Evolutionary conservation across 2,113 vertebrate genomes (phyloP).

Genomic region (Baryphthengus martii): DNA sequence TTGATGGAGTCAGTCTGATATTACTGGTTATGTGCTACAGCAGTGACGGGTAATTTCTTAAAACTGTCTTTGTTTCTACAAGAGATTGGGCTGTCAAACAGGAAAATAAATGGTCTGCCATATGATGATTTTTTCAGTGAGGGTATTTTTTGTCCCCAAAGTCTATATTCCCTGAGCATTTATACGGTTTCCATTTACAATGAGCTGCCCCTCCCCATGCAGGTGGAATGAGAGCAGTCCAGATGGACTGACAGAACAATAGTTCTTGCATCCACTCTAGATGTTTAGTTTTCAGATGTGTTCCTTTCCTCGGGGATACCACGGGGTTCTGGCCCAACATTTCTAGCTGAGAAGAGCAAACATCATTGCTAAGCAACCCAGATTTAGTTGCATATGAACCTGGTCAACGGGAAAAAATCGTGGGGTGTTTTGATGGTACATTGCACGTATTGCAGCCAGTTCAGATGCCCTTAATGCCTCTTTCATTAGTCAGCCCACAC

Average conservation of each 20-base stretch:
- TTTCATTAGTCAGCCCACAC: background rate
- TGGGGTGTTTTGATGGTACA: background rate
- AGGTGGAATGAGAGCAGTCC: background rate
- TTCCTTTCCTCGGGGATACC: background rate
- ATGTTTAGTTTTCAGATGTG: background rate
- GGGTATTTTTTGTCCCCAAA: background rate
- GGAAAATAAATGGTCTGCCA: background rate
- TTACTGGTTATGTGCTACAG: fast-evolving
- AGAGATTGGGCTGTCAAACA: background rate
- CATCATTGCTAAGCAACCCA: background rate
- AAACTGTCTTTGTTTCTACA: background rate
- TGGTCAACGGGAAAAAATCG: background rate
- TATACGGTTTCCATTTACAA: background rate
- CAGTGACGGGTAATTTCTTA: background rate
- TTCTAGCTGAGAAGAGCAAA: background rate
- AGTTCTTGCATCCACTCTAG: background rate
- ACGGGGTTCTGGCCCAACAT: background rate
- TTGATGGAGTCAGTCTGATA: background rate
- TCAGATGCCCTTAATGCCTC: background rate
- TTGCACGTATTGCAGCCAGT: background rate
- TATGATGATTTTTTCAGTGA: background rate
- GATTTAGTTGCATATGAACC: background rate
- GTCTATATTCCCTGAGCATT: background rate
- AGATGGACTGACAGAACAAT: background rate
- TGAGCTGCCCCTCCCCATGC: fast-evolving